These are phyloP conservation scores for Willisornis vidua DNA, from an alignment of 2,113 vertebrate species.

Conservation along the genomic window DNA sequence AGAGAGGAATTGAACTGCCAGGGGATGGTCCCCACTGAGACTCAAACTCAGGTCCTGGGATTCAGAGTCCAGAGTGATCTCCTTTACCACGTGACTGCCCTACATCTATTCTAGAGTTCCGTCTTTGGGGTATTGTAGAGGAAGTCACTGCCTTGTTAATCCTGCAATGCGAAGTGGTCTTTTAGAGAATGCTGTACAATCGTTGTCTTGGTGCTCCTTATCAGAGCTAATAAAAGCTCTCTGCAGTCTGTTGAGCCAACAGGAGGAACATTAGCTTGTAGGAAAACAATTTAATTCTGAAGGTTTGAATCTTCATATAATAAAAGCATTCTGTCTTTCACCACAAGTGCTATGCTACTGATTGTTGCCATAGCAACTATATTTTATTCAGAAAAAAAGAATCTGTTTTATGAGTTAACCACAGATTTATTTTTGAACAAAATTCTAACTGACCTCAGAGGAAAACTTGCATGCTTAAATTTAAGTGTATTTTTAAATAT, in stretches of 20 bases:
- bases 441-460: neutral
- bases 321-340: neutral
- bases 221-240: neutral
- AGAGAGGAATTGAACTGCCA: too few relatives aligned
- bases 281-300: neutral
- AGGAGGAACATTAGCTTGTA: neutral
- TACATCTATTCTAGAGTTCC: neutral
- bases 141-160: neutral
- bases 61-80: too few relatives aligned
- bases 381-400: neutral
- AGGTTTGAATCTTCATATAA: neutral
- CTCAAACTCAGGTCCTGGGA: too few relatives aligned
- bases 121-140: neutral
- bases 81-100: too few relatives aligned
- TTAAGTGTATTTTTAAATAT: neutral
- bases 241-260: neutral
- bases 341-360: neutral
- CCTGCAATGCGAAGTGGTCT: neutral
- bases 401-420: neutral
- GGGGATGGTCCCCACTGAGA: too few relatives aligned
- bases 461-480: neutral
- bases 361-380: slow-evolving; percentile 8
- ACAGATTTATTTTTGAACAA: neutral
- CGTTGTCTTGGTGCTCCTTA: neutral
- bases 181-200: neutral